phyloP scores from a whole-genome alignment of 2,888 invertebrate species.

The Leptinotarsa rubiginosa region DNA sequence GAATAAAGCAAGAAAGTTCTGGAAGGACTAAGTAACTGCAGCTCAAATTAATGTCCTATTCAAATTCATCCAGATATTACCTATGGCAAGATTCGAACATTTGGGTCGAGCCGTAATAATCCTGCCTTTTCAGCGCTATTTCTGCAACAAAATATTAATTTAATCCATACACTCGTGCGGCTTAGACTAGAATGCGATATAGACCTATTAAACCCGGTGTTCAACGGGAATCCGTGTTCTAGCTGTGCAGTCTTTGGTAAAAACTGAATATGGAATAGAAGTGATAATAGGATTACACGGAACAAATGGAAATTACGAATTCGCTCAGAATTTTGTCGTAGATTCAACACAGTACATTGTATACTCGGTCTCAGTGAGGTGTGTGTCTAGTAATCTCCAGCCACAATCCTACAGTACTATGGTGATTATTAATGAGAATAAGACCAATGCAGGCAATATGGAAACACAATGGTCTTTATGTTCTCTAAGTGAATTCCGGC shows the following conservation, averaged over 20 bases:
- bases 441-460: neutral
- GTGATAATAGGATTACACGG: constrained; percentile 19
- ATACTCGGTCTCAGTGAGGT: neutral
- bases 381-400: neutral
- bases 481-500: too few relatives aligned
- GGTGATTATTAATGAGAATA: neutral
- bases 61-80: neutral
- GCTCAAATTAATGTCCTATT: neutral
- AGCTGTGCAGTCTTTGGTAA: constrained; percentile 13
- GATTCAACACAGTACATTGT: neutral
- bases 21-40: neutral
- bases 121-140: constrained; percentile 13
- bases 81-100: neutral
- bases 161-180: constrained; percentile 14
- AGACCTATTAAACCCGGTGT: constrained; percentile 6
- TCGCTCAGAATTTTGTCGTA: constrained; percentile 6
- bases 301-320: constrained; percentile 22
- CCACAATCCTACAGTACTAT: neutral
- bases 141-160: constrained; percentile 13
- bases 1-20: neutral
- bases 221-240: neutral
- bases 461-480: neutral
- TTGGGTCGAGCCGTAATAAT: constrained; percentile 4
- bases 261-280: constrained; percentile 19
- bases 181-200: constrained; percentile 4